Percentiles rank a stretch among this genome's conserved stretches.
These are phyloP conservation scores for Hassar affinis DNA, from an alignment of 2,113 vertebrate species.

Conservation along the genomic window DNA sequence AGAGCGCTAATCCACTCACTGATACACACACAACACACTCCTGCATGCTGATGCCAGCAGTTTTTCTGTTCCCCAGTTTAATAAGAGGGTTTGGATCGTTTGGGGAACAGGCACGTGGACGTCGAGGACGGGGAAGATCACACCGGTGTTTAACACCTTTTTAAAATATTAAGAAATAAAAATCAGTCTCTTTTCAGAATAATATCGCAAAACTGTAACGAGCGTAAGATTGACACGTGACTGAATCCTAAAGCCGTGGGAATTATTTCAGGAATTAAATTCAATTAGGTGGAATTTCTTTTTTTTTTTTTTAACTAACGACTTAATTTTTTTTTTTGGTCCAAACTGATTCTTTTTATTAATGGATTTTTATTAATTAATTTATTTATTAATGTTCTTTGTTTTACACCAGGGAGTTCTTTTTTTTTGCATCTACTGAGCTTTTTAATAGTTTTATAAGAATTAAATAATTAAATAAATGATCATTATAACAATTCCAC, in stretches of 20 bases:
- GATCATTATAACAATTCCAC: background rate
- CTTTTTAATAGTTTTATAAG: too few relatives aligned
- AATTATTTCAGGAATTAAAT: too few relatives aligned
- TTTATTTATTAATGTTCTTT: too few relatives aligned
- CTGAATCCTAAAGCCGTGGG: too few relatives aligned
- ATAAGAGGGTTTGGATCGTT: slow-evolving; percentile 13
- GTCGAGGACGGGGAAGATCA: background rate
- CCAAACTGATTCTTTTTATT: too few relatives aligned
- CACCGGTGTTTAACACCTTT: background rate
- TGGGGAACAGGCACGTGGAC: background rate
- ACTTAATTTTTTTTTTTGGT: too few relatives aligned
- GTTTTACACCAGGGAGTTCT: too few relatives aligned
- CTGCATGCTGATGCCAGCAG: slow-evolving; percentile 2
- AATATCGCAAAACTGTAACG: background rate
- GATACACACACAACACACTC: background rate
- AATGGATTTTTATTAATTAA: too few relatives aligned
- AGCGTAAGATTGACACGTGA: background rate
- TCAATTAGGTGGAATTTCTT: too few relatives aligned
- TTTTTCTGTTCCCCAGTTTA: background rate
- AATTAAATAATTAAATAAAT: background rate
- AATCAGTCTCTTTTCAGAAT: background rate
- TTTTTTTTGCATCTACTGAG: background rate
- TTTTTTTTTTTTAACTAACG: too few relatives aligned
- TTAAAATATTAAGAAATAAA: background rate
- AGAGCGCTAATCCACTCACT: background rate